Evolutionary conservation across 1,140 invertebrate species (phyloP).

Genomic region (Tetragonula clypearis): DNA sequence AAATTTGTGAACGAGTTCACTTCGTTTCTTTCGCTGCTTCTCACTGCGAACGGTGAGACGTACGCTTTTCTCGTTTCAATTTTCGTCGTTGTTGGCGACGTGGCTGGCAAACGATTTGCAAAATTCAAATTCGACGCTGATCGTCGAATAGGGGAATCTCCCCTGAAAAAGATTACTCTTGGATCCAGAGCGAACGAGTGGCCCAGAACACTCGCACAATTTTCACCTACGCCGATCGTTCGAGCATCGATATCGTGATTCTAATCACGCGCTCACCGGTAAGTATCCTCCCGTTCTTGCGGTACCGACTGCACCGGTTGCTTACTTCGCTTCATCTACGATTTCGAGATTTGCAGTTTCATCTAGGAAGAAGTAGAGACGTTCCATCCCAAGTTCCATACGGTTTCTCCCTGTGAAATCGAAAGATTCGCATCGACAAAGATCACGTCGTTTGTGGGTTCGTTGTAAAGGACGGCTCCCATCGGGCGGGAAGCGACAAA

Average conservation of each 20-base stretch:
- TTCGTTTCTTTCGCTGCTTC: no score
- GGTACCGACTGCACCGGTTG: conserved; percentile 36
- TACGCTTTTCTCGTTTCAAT: background rate
- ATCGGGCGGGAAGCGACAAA: background rate
- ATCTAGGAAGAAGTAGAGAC: background rate
- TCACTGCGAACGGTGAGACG: background rate
- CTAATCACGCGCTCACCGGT: conserved; percentile 55
- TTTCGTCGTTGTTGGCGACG: background rate
- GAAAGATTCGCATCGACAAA: background rate
- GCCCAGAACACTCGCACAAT: conserved; percentile 6
- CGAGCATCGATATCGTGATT: conserved; percentile 28
- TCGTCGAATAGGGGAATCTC: background rate
- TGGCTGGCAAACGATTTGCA: no score
- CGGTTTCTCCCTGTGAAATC: no score
- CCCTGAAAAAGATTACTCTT: background rate
- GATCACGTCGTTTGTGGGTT: background rate
- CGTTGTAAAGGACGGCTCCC: background rate
- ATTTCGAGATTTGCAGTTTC: background rate
- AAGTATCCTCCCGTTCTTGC: conserved; percentile 54
- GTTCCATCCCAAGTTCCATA: no score
- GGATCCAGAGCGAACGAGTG: conserved; percentile 1
- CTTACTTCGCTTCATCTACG: conserved; percentile 14
- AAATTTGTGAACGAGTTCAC: background rate
- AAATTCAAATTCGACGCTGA: background rate
- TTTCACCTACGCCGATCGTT: conserved; percentile 51